Conservation (phyloP, 2,113 vertebrate genomes). For the Rhinopomastus cyanomelas region DNA sequence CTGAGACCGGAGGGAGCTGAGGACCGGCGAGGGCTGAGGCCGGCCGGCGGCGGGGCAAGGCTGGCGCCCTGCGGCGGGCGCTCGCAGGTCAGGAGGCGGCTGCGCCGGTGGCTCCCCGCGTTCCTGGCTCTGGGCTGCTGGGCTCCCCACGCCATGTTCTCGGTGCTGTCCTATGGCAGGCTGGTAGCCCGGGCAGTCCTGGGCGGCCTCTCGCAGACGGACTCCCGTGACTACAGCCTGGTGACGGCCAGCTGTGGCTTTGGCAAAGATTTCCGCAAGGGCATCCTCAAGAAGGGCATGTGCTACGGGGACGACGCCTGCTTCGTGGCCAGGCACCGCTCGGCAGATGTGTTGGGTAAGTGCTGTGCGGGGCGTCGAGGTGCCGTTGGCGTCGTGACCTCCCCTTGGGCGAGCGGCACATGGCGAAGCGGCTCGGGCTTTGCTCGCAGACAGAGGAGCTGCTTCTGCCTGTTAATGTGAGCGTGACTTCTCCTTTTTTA, state of each 20-base stretch:
- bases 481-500: neutral
- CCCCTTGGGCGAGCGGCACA: neutral
- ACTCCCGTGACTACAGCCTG: constrained; percentile 93
- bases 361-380: neutral
- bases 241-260: constrained; percentile 96
- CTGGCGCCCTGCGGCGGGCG: constrained; percentile 63
- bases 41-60: neutral
- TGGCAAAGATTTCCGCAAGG: constrained; percentile 99
- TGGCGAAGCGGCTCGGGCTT: neutral
- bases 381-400: neutral
- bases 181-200: constrained; percentile 97
- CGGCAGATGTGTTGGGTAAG: constrained; percentile 95
- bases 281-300: constrained; percentile 97
- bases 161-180: constrained; percentile 95
- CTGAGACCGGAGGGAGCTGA: neutral
- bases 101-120: constrained; percentile 48
- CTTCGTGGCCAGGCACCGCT: constrained; percentile 90
- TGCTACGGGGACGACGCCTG: constrained; percentile 98
- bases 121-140: constrained; percentile 61
- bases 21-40: neutral
- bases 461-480: neutral
- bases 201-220: constrained; percentile 95
- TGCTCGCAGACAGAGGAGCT: neutral
- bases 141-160: constrained; percentile 89
- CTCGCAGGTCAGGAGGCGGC: constrained; percentile 31